Percentiles rank a stretch among this genome's conserved stretches.
phyloP scores from a whole-genome alignment of 1,140 invertebrate species.

The Mya arenaria region DNA sequence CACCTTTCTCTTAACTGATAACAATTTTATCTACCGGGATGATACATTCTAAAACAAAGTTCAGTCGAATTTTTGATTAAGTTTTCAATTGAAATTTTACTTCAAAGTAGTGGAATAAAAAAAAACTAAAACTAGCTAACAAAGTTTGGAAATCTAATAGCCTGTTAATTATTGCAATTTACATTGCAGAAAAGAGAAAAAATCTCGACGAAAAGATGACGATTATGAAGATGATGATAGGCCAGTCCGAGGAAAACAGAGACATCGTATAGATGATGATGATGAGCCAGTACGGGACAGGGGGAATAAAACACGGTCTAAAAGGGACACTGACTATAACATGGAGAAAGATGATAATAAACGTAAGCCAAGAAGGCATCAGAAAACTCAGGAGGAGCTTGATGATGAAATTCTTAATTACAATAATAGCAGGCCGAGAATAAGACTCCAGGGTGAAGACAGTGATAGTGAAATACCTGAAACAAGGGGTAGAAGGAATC shows the following conservation, averaged over 20 bases:
- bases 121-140: no score
- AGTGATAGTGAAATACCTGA: conserved; percentile 43
- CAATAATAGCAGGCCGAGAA: neutral
- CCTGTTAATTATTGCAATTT: no score
- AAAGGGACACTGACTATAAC: conserved; percentile 29
- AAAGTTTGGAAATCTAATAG: no score
- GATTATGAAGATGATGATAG: conserved; percentile 27
- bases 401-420: conserved; percentile 17
- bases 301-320: conserved; percentile 8
- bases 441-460: conserved; percentile 26
- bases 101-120: no score
- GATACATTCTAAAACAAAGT: no score
- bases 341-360: neutral
- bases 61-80: no score
- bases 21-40: no score
- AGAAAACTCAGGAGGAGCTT: neutral
- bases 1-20: no score
- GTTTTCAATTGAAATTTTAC: no score
- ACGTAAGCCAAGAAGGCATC: neutral
- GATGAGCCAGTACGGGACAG: conserved; percentile 38
- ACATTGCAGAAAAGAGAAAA: conserved; percentile 25
- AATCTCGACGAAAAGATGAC: neutral
- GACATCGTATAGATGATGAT: conserved; percentile 39
- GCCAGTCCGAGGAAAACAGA: neutral
- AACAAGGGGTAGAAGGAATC: conserved; percentile 2